Base-by-base conservation (phyloP, 2,888 invertebrate genomes). In the Lasioglossum calceatum region DNA sequence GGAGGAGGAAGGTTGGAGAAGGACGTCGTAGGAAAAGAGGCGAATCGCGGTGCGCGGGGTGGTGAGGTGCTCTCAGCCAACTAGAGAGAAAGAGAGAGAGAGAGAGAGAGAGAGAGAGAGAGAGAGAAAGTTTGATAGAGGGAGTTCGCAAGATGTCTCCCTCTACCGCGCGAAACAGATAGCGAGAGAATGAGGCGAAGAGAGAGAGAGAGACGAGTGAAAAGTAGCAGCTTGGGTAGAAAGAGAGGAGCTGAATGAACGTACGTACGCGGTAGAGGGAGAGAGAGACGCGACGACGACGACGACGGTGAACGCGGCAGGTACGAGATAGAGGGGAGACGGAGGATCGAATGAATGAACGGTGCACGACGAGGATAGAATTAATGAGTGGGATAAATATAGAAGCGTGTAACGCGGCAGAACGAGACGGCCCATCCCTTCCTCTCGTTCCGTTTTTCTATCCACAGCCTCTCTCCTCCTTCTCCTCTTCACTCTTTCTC, bases 361-460 rank as follows among this genome's bases (percentile, higher is more conserved):
- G 91, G 91, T 92, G 93, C 88, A 88, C 90, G 92, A 93, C 92
- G 91, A 93, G 90, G 94, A 93, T 91, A 92, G 93, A 93, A 92
- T 92, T 92, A 92, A 93, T 92, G 93, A 94, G 94, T 90, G 92
- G 93, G 93, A 93, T 93, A 93, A 93, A 93, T 93, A 94, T 93
- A 93, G 92, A 92, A 91, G 79, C 87, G 87, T 87, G 90, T 91
- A 89, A 89, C 84, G 90, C 90, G 91, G 87, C 89, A 92, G 93
- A 94, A 92, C 86, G 91, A 92, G 93, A 93, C 84, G 87, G 47
- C 76, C 75, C 86, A 74, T 89, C 79, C 54, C 61, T 87, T 78
- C 80, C 81, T 89, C 86, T 89, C 85, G 47, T 74, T 88, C 79
- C 84, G 50, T 86, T 84, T 70, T 81, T 84, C 87, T 82, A 82